Evolutionary conservation across 2,113 vertebrate genomes (phyloP).

Genomic region (Amphiprion percula): DNA sequence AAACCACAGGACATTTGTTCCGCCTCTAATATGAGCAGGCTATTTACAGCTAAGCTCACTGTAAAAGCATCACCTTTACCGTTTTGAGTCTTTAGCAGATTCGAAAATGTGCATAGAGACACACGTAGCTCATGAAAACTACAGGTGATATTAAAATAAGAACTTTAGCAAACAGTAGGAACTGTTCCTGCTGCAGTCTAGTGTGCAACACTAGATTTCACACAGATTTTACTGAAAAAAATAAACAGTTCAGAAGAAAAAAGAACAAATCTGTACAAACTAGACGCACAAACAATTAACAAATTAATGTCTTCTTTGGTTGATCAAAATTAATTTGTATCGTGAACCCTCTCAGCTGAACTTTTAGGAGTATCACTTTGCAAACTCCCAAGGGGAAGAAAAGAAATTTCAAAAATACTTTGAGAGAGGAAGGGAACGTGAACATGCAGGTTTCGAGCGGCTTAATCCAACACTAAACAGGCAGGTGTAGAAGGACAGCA

Average conservation of each 20-base stretch:
- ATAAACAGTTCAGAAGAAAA: background rate
- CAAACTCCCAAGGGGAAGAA: constrained; percentile 33
- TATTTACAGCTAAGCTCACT: constrained; percentile 56
- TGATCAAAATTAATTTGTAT: constrained; percentile 28
- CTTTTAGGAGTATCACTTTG: constrained; percentile 56
- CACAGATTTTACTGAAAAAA: background rate
- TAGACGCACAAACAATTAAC: constrained; percentile 1
- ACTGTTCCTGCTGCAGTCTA: background rate
- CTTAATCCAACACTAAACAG: constrained; percentile 74
- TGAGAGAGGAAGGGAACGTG: constrained; percentile 48
- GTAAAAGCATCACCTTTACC: constrained; percentile 36
- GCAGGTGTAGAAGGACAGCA: constrained; percentile 71
- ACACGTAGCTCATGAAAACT: constrained; percentile 4
- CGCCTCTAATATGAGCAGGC: constrained; percentile 40
- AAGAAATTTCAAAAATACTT: constrained; percentile 56
- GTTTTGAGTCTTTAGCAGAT: constrained; percentile 33
- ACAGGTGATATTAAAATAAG: background rate
- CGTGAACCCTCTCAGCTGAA: constrained; percentile 13
- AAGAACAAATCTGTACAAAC: background rate
- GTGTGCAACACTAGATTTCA: background rate
- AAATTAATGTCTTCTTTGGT: constrained; percentile 38
- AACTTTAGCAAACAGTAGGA: background rate
- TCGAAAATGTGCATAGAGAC: constrained; percentile 9
- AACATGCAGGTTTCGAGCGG: constrained; percentile 49
- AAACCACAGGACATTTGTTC: constrained; percentile 66